phyloP scores from a whole-genome alignment of 2,113 vertebrate genomes.

The Tautogolabrus adspersus region DNA sequence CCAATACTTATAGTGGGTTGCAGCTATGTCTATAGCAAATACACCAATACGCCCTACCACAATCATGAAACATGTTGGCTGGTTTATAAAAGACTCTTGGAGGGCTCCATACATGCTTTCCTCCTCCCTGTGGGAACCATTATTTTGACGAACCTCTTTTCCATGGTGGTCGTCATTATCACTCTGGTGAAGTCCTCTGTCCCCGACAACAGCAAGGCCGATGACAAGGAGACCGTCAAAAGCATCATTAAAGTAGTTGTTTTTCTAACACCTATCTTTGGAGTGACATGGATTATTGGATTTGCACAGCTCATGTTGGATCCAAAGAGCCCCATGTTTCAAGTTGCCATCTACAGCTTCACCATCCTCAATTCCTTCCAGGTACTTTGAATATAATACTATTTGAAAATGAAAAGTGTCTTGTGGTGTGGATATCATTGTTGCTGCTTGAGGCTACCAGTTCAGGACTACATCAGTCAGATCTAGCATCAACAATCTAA shows the following conservation, averaged over 20 bases:
- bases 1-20: constrained; percentile 86
- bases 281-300: constrained; percentile 83
- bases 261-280: constrained; percentile 84
- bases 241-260: constrained; percentile 84
- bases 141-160: constrained; percentile 87
- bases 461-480: neutral
- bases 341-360: constrained; percentile 67
- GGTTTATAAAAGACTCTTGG: constrained; percentile 70
- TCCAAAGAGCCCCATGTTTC: fast-evolving
- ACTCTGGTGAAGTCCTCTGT: constrained; percentile 87
- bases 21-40: constrained; percentile 86
- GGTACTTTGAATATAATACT: constrained; percentile 68
- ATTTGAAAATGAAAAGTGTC: neutral
- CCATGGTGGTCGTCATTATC: constrained; percentile 88
- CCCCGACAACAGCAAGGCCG: constrained; percentile 70
- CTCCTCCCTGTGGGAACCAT: constrained; percentile 87
- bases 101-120: constrained; percentile 89
- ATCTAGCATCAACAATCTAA: too few relatives aligned
- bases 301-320: constrained; percentile 61
- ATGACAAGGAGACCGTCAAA: constrained; percentile 81
- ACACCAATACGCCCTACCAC: constrained; percentile 73
- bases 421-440: neutral
- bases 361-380: constrained; percentile 85
- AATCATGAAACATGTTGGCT: constrained; percentile 86
- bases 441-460: neutral